Evolutionary conservation across 2,888 invertebrate genomes (phyloP), one percentile per base, ranked within the genome.

Genomic region (Branchellion lobata): DNA sequence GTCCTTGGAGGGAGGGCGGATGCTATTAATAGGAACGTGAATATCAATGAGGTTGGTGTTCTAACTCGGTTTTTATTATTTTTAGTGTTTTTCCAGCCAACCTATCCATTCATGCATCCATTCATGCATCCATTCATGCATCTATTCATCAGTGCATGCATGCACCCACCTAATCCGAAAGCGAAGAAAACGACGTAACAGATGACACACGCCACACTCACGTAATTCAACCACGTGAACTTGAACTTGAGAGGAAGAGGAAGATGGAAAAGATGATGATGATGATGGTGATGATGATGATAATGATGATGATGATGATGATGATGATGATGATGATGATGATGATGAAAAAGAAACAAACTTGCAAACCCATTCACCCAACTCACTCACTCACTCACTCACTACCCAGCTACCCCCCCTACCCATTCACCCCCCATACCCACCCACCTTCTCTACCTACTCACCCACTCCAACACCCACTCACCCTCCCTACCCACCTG

Each of bases 171-270:
- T 0, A 95, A 94, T 0, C 96, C 95, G n/a, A 92, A 91, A 0
- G 95, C 95, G 87, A 96, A 96, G 88, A 93, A 91, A 36, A 94
- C 91, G 81, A 95, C 93, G 88, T 94, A 95, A 31, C 92, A 86
- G 34, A 94, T 90, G 71, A 95, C 93, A 83, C 93, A 89, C 21
- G 91, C 88, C 77, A 95, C 92, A 75, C 86, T 85, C 29, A 86
- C 81, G 53, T 84, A 83, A 71, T 86, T 85, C 82, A 86, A 84
- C 34, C 83, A 80, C 0, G 78, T 24, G 27, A 82, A 81, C 8
- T 79, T 72, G 0, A 81, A 82, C 86, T 86, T 83, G 3, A 83
- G 82, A 51, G 79, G 34, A 65, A 73, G 21, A 40, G n/a, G n/a
- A n/a, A n/a, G n/a, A n/a, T n/a, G n/a, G n/a, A n/a, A n/a, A n/a